Conservation (phyloP, 2,113 vertebrate species). For the Myrmecophaga tridactyla region DNA sequence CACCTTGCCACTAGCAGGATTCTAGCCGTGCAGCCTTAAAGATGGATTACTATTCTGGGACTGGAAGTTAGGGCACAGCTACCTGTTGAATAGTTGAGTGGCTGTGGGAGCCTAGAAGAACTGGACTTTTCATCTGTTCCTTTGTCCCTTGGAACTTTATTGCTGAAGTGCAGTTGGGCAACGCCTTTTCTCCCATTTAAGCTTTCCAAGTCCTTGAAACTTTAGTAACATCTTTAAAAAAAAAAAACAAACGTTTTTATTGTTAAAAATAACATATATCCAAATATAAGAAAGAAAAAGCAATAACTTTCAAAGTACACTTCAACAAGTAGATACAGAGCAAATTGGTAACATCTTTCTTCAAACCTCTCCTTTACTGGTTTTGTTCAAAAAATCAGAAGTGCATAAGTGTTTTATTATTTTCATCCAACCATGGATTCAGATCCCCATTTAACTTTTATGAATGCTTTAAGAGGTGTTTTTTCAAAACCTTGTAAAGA, state of each 20-base stretch:
- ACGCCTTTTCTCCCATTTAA: background rate
- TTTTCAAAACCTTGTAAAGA: constrained; percentile 45
- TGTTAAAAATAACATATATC: too few relatives aligned
- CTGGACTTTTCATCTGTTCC: background rate
- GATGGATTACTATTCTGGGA: background rate
- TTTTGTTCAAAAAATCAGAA: constrained; percentile 40
- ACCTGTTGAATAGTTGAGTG: background rate
- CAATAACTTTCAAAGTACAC: too few relatives aligned
- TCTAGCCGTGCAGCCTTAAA: background rate
- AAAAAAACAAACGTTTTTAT: too few relatives aligned
- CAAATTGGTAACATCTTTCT: too few relatives aligned
- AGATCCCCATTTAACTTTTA: constrained; percentile 50
- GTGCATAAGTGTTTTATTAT: constrained; percentile 17
- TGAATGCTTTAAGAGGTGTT: constrained; percentile 53
- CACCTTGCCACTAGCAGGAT: too few relatives aligned
- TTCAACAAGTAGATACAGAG: too few relatives aligned
- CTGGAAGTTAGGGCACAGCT: background rate
- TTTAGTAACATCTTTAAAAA: background rate
- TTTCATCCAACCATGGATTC: background rate
- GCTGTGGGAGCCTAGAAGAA: background rate
- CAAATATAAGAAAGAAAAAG: too few relatives aligned
- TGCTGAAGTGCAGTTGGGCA: background rate
- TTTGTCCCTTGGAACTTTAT: background rate
- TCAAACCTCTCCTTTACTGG: background rate
- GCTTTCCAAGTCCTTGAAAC: background rate